Evolutionary conservation across 1,140 invertebrate genomes (phyloP), one percentile per base, ranked within the genome.

Genomic region (Drosophila bipectinata): DNA sequence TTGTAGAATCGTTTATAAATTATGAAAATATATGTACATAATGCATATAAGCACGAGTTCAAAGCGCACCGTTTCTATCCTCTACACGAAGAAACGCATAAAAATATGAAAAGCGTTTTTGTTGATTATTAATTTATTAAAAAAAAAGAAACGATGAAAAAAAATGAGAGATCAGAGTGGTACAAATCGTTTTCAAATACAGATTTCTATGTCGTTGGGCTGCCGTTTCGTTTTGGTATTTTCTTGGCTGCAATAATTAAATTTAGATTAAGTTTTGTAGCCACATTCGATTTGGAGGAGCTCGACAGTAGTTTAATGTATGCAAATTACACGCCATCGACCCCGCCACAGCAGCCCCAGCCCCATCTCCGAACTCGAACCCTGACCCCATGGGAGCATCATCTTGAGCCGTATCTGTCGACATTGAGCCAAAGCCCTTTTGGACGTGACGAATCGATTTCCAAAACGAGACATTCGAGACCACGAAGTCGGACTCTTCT

Each of bases 21-120:
- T 84, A 84, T 84, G 81, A 84, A 84, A 84, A 84, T 84, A 87
- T 84, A 84, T 84, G 80, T 85, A 84, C 81, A 85, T 87, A 85
- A 85, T 85, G 82, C 69, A 87, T 67, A 87, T 75, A 24, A 60
- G 44, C 81, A 61, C 52, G 55, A 87, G 79, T 87, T 84, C 81
- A 85, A 85, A 88, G 82, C 83, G 74, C 57, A 79, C 74, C 83
- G 83, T 72, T 75, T 68, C 47, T 24, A 39, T 37, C 39, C 37
- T 45, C 51, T 55, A 44, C 26, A 15, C 18, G 5, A 45, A 45
- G 18, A 45, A 45, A 18, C 41, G 41, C 64, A 57, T 54, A 79
- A 67, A 88, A 82, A 81, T 87, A 87, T 87, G 71, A 87, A 87
- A 87, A 87, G 83, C 83, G 66, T 78, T 87, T 77, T 74, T 69